These are phyloP conservation scores for Hepsetus odoe DNA, from an alignment of 2,113 vertebrate genomes.

Conservation along the genomic window DNA sequence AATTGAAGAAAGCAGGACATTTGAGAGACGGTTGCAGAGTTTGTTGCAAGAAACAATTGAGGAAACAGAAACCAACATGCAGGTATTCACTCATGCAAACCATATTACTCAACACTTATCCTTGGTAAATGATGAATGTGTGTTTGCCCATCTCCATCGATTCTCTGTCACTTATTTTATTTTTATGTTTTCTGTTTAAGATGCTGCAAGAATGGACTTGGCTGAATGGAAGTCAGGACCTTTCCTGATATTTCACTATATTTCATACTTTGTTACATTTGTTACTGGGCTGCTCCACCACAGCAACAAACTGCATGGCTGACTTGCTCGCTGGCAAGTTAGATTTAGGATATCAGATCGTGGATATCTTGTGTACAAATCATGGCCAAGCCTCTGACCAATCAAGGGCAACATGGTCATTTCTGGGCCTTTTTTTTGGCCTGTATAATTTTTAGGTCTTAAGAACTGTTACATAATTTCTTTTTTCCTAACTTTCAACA, in stretches of 20 bases:
- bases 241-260: constrained; percentile 20
- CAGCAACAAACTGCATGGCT: too few relatives aligned
- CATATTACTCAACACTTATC: neutral
- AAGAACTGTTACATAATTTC: too few relatives aligned
- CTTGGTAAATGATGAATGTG: neutral
- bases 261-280: too few relatives aligned
- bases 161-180: neutral
- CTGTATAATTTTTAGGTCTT: too few relatives aligned
- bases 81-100: constrained; percentile 44
- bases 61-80: constrained; percentile 65
- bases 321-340: too few relatives aligned
- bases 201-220: constrained; percentile 54
- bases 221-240: constrained; percentile 43
- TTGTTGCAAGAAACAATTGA: constrained; percentile 75
- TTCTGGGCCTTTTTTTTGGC: too few relatives aligned
- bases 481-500: too few relatives aligned
- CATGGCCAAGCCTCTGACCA: too few relatives aligned
- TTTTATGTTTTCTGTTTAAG: constrained; percentile 27
- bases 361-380: too few relatives aligned
- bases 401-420: too few relatives aligned
- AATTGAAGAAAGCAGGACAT: constrained; percentile 73
- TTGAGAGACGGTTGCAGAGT: constrained; percentile 76
- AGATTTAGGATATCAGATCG: too few relatives aligned
- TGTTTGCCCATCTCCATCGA: neutral
- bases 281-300: too few relatives aligned